Percentiles rank a stretch among this genome's conserved stretches.
Evolutionary conservation across 2,113 vertebrate species (phyloP).

Genomic region (Paedocypris sp.): DNA sequence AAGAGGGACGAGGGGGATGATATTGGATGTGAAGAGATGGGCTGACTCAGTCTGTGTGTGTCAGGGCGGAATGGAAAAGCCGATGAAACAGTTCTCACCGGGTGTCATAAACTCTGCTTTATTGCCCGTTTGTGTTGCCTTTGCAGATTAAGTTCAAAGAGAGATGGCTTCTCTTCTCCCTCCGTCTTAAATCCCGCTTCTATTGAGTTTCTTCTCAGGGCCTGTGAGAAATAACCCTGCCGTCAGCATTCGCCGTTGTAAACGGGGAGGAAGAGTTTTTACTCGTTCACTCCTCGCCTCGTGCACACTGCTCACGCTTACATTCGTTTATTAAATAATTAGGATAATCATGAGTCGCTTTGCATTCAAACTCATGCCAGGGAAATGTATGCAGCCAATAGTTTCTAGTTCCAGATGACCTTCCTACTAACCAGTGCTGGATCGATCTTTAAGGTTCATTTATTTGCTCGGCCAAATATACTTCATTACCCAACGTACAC

Average conservation of each 20-base stretch:
- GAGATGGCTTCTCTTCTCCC: constrained; percentile 44
- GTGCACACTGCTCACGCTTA: too few relatives aligned
- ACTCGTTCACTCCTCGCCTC: too few relatives aligned
- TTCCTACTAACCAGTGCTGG: too few relatives aligned
- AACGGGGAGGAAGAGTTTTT: constrained; percentile 25
- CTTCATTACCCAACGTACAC: too few relatives aligned
- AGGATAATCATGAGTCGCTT: too few relatives aligned
- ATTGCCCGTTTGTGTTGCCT: constrained; percentile 57
- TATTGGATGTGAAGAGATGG: constrained; percentile 47
- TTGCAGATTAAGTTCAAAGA: constrained; percentile 62
- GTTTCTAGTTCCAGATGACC: too few relatives aligned
- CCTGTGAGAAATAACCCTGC: constrained; percentile 39
- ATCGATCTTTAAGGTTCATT: too few relatives aligned
- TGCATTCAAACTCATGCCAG: too few relatives aligned
- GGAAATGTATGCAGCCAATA: too few relatives aligned
- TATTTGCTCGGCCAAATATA: too few relatives aligned
- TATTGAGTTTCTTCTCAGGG: constrained; percentile 42
- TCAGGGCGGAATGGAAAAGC: constrained; percentile 47
- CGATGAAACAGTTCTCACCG: constrained; percentile 49
- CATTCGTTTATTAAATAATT: too few relatives aligned
- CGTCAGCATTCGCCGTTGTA: constrained; percentile 47
- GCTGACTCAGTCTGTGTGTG: constrained; percentile 59
- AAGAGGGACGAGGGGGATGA: constrained; percentile 31
- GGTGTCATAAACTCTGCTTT: constrained; percentile 59
- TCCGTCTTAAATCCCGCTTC: constrained; percentile 57